Percentiles rank a stretch among this genome's conserved stretches.
Conservation (phyloP, 2,888 invertebrate genomes). For the Aphidius colemani region DNA sequence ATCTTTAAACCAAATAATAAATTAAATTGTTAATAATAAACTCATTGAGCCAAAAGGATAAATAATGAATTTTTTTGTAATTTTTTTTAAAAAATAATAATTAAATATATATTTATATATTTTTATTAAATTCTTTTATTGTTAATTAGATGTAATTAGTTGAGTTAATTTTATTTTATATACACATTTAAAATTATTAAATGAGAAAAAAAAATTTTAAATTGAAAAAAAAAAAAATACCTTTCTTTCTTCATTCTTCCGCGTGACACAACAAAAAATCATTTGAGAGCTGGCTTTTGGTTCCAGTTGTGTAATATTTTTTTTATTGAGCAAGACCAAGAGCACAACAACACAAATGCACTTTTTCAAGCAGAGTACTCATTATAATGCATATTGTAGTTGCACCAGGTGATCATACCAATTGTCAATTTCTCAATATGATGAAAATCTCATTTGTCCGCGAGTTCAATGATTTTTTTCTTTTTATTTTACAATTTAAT, state of each 20-base stretch:
- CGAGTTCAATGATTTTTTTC: background rate
- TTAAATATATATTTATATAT: too few relatives aligned
- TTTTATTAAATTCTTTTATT: background rate
- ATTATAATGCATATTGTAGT: conserved; percentile 33
- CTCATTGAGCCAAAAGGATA: background rate
- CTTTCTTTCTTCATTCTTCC: conserved; percentile 15
- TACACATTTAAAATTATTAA: too few relatives aligned
- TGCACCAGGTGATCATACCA: background rate
- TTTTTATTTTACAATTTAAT: background rate
- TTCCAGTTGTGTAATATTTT: conserved; percentile 29
- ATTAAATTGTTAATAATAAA: too few relatives aligned
- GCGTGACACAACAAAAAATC: conserved; percentile 30
- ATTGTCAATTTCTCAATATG: too few relatives aligned
- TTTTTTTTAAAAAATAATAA: too few relatives aligned
- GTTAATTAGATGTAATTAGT: too few relatives aligned
- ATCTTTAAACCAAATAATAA: too few relatives aligned
- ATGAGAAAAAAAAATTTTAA: too few relatives aligned
- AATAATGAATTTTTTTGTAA: too few relatives aligned
- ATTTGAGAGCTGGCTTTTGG: conserved; percentile 19
- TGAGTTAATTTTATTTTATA: background rate
- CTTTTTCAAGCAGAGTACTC: conserved; percentile 19
- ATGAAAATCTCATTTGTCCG: too few relatives aligned
- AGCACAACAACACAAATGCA: too few relatives aligned
- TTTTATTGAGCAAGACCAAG: background rate
- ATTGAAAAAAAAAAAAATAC: too few relatives aligned